phyloP scores from a whole-genome alignment of 1,140 invertebrate genomes.

The Hylaeus anthracinus region DNA sequence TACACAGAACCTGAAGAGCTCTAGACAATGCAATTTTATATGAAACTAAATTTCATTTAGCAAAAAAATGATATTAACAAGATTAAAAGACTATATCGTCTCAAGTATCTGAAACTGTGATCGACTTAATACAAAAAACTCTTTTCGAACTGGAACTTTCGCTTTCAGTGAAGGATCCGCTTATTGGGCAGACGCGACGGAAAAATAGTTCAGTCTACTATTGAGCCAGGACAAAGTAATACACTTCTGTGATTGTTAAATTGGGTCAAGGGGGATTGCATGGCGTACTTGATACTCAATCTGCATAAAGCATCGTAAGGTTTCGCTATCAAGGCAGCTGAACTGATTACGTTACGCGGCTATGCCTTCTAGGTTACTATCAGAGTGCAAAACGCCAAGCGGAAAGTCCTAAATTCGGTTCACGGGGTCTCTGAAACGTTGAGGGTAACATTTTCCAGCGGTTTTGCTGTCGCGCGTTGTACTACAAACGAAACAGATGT shows the following conservation, averaged over 20 bases:
- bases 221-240: conserved; percentile 32
- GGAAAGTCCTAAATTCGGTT: background rate
- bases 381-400: background rate
- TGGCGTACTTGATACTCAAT: conserved; percentile 58
- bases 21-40: too few species aligned
- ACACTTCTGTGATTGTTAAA: conserved; percentile 43
- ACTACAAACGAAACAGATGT: too few species aligned
- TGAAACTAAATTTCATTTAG: too few species aligned
- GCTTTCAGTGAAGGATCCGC: background rate
- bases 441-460: background rate
- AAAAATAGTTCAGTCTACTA: conserved; percentile 6
- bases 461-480: too few species aligned
- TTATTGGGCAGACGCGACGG: background rate
- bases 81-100: too few species aligned
- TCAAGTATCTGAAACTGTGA: too few species aligned
- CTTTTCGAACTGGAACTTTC: background rate
- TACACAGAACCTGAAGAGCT: too few species aligned
- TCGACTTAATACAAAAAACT: too few species aligned
- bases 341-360: conserved; percentile 58
- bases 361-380: conserved; percentile 18
- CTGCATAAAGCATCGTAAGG: conserved; percentile 64
- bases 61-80: too few species aligned
- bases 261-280: conserved; percentile 59
- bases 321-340: conserved; percentile 61
- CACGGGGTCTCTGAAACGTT: background rate